Percentiles rank a stretch among this genome's conserved stretches.
phyloP scores from a whole-genome alignment of 2,113 vertebrate genomes.

The Merops nubicus region DNA sequence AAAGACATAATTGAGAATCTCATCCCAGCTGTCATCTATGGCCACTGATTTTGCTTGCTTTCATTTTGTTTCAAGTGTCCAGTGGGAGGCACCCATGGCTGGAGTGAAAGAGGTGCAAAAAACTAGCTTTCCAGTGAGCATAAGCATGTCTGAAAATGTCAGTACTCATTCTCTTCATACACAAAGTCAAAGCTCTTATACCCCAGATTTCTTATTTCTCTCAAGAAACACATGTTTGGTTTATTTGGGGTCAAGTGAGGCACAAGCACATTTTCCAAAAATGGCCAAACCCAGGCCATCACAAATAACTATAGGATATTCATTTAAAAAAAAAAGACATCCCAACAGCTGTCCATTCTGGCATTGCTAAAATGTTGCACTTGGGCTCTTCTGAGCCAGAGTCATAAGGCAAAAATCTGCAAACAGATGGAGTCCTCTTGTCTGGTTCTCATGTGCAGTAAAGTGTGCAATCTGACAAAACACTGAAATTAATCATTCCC shows the following conservation, averaged over 20 bases:
- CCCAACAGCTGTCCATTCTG: constrained; percentile 61
- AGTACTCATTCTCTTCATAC: background rate
- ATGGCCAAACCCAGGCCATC: background rate
- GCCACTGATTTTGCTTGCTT: background rate
- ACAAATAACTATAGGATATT: background rate
- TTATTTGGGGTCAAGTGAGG: constrained; percentile 1
- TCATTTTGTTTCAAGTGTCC: background rate
- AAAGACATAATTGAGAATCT: background rate
- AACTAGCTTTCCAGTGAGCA: background rate
- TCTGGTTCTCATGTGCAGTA: background rate
- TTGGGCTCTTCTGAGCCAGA: constrained; percentile 2
- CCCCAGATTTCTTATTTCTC: background rate
- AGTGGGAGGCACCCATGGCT: background rate
- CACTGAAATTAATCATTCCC: constrained; percentile 24
- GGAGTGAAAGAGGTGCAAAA: background rate
- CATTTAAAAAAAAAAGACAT: background rate
- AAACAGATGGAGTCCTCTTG: background rate
- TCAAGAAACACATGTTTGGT: background rate
- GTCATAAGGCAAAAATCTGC: constrained; percentile 36
- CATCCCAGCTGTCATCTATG: background rate
- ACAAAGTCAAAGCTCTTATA: background rate
- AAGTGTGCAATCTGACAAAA: constrained; percentile 23
- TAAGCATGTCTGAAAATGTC: background rate
- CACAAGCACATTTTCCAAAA: background rate
- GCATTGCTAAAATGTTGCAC: background rate